Evolutionary conservation across 2,888 invertebrate species (phyloP).

Genomic region (Cephus runcator): DNA sequence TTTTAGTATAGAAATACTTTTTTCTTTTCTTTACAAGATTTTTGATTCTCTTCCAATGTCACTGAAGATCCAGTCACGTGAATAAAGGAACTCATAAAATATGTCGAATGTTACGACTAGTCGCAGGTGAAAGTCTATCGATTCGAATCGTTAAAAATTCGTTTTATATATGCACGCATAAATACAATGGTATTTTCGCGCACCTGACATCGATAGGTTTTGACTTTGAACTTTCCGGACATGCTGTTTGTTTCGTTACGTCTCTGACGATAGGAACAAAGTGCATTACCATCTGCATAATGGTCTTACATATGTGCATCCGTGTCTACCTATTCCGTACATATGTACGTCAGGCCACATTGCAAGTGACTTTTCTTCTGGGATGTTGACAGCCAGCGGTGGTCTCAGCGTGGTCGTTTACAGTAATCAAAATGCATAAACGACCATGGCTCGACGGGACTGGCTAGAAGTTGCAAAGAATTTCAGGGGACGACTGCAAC

Average conservation of each 20-base stretch:
- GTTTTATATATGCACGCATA: neutral
- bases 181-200: neutral
- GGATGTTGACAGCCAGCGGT: neutral
- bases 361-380: neutral
- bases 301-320: neutral
- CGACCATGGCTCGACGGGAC: slow-evolving; percentile 11
- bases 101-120: neutral
- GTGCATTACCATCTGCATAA: neutral
- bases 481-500: slow-evolving; percentile 47
- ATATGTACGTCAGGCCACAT: neutral
- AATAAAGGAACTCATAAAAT: neutral
- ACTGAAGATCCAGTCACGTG: neutral
- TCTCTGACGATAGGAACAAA: neutral
- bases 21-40: neutral
- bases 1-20: neutral
- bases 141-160: neutral
- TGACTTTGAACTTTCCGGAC: neutral
- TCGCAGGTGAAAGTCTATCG: neutral
- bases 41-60: neutral
- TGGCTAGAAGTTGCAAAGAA: slow-evolving; percentile 41
- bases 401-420: neutral
- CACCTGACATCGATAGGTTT: neutral
- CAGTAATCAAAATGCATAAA: neutral
- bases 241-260: neutral
- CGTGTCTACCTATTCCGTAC: neutral